Evolutionary conservation across 2,888 invertebrate species (phyloP).

Genomic region (Psylliodes chrysocephalus): DNA sequence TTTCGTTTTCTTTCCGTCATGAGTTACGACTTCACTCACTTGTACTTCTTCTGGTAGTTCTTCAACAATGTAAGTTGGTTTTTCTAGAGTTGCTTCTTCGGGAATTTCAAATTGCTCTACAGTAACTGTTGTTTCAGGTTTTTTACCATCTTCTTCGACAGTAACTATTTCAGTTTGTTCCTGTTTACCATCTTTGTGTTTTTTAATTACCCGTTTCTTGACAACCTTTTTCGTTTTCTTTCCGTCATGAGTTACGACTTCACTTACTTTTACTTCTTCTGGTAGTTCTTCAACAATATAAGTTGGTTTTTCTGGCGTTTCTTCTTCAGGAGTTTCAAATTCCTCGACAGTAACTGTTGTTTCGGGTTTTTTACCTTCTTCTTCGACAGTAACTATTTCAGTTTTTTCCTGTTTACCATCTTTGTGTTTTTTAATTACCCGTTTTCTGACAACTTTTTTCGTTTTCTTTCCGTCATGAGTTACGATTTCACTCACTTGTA

Average conservation of each 20-base stretch:
- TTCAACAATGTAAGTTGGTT: conserved; percentile 59
- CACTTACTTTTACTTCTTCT: conserved; percentile 52
- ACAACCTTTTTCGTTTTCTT: conserved; percentile 44
- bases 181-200: conserved; percentile 59
- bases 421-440: conserved; percentile 64
- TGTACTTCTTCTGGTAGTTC: conserved; percentile 51
- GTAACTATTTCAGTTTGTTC: conserved; percentile 63
- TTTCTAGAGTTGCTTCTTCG: conserved; percentile 58
- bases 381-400: conserved; percentile 53
- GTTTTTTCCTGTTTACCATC: conserved; percentile 59
- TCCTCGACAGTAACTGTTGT: conserved; percentile 56
- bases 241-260: conserved; percentile 42
- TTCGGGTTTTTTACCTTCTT: conserved; percentile 62
- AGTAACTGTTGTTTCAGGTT: conserved; percentile 53
- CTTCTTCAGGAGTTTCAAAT: conserved; percentile 42
- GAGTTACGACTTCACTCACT: conserved; percentile 47
- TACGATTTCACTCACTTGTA: conserved; percentile 52
- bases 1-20: conserved; percentile 47
- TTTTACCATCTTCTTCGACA: conserved; percentile 57
- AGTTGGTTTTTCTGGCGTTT: conserved; percentile 34
- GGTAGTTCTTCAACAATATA: conserved; percentile 51
- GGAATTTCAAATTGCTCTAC: conserved; percentile 49
- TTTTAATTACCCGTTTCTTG: conserved; percentile 62
- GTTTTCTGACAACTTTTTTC: conserved; percentile 52
- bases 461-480: conserved; percentile 59